Evolutionary conservation across 37 sponge, comb jelly and placozoan species (phyloP), one percentile per base, ranked within the genome.

Genomic region (Petrosia ficiformis): DNA sequence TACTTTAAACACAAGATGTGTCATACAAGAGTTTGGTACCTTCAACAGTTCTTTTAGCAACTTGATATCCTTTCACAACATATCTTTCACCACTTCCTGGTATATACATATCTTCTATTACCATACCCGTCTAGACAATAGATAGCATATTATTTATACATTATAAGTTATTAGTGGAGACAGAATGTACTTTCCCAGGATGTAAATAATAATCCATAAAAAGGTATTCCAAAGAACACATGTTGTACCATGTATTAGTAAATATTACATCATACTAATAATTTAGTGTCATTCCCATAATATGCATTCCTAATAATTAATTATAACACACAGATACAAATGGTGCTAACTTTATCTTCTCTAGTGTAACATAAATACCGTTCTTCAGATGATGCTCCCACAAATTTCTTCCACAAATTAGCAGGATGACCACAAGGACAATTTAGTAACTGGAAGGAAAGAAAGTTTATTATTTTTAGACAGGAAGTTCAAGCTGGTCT

Each of bases 371-470:
- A 86, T 26, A 91, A 32, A 36, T 85, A 91, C 25, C 91, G 77
- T 11, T 79, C 80, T 59, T 56, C 78, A 60, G 43, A 59, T 26
- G 36, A 39, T 5, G 81, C 91, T 56, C 91, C 91, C 4, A 78
- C 11, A 32, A 91, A 78, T 54, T 86, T 91, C 79, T 86, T 87
- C 91, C 91, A 91, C 42, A 91, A 79, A 64, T 91, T 77, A 16
- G 91, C 91, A 57, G 33, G 14, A 44, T 80, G 84, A n/a, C 90
- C 84, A 71, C 90, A 89, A 0, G 90, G 90, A 75, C 80, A 80
- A n/a, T 65, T 42, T 19, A 32, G 3, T 19, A 89, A 57, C 90
- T 89, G 60, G 26, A 29, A 33, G 8, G 70, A 3, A 40, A 73
- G 39, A 57, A 22, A 59, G 22, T 5, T 52, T 34, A 48, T 30